These are phyloP conservation scores for Archegozetes longisetosus DNA, from an alignment of 1,140 invertebrate species.

Conservation along the genomic window DNA sequence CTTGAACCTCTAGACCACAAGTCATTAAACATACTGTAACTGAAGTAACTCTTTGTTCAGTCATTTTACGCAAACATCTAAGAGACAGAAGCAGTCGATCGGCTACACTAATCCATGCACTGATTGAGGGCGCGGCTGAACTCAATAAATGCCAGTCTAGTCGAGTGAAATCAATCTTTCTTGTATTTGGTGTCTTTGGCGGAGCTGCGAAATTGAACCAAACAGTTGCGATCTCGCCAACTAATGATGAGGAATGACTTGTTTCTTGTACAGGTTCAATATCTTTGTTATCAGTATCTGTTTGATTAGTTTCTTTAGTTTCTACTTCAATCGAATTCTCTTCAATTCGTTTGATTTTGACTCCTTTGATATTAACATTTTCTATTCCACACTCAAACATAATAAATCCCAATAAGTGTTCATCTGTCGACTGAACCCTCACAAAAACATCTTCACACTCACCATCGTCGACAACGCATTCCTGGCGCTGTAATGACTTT, in stretches of 20 bases:
- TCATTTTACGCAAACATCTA: conserved; percentile 52
- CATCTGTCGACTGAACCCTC: neutral
- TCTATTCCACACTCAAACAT: conserved; percentile 94
- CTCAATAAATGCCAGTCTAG: conserved; percentile 91
- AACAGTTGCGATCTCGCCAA: conserved; percentile 66
- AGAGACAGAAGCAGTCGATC: conserved; percentile 68
- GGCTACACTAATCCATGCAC: conserved; percentile 91
- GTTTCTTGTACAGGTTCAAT: conserved; percentile 17
- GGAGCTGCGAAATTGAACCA: conserved; percentile 98
- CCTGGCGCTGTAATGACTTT: conserved; percentile 10
- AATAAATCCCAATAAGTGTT: conserved; percentile 52
- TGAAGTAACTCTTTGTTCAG: conserved; percentile 46
- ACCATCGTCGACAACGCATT: neutral
- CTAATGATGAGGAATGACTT: conserved; percentile 32
- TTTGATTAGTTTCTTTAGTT: conserved; percentile 16
- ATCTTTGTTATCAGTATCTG: neutral
- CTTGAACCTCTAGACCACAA: conserved; percentile 67
- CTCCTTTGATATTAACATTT: conserved; percentile 65
- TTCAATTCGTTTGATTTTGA: conserved; percentile 19
- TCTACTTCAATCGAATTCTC: conserved; percentile 16
- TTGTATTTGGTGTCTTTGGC: conserved; percentile 76
- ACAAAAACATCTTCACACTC: neutral
- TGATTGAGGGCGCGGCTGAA: conserved; percentile 86
- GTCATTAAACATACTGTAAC: conserved; percentile 87
- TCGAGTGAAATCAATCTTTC: conserved; percentile 85